Evolutionary conservation across 2,797 vertebrate species (phyloP).

Genomic region (Leptoclinus maculatus): DNA sequence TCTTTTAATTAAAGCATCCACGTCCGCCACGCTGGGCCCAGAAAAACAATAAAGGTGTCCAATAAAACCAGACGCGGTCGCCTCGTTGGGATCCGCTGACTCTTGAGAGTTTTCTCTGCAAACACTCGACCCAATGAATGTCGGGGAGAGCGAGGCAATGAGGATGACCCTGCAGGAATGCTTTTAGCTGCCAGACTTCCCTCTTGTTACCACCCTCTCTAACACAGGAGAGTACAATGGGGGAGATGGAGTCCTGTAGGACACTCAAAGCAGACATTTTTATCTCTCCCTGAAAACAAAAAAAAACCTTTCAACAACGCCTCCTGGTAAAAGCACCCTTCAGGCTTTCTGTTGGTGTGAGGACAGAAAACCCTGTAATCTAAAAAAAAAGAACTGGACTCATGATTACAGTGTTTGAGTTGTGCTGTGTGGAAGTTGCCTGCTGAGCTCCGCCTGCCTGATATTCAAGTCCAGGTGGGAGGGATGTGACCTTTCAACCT

Average conservation of each 20-base stretch:
- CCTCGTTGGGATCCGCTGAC: not conserved
- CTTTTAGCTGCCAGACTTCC: constrained; percentile 42
- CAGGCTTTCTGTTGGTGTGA: constrained; percentile 10
- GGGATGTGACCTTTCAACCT: constrained; percentile 23
- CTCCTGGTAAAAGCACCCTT: constrained; percentile 49
- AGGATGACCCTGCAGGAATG: constrained; percentile 44
- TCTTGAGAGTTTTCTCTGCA: constrained; percentile 29
- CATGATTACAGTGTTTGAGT: constrained; percentile 45
- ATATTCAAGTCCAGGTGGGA: constrained; percentile 35
- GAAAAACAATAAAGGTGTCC: constrained; percentile 55
- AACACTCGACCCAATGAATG: constrained; percentile 29
- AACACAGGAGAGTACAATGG: constrained; percentile 5
- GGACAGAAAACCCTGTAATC: constrained; percentile 38
- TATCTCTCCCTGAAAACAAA: constrained; percentile 17
- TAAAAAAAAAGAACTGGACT: constrained; percentile 5
- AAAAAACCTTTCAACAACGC: constrained; percentile 21
- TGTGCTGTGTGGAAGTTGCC: constrained; percentile 18
- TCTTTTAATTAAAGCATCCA: constrained; percentile 61
- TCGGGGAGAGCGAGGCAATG: constrained; percentile 10
- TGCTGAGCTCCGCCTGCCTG: constrained; percentile 22
- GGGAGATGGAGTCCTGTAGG: constrained; percentile 21
- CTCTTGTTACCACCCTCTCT: constrained; percentile 31
- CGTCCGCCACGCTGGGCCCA: not conserved
- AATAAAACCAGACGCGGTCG: constrained; percentile 44
- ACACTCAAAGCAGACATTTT: constrained; percentile 34